phyloP scores from a whole-genome alignment of 2,113 vertebrate genomes.

The Picathartes gymnocephalus region DNA sequence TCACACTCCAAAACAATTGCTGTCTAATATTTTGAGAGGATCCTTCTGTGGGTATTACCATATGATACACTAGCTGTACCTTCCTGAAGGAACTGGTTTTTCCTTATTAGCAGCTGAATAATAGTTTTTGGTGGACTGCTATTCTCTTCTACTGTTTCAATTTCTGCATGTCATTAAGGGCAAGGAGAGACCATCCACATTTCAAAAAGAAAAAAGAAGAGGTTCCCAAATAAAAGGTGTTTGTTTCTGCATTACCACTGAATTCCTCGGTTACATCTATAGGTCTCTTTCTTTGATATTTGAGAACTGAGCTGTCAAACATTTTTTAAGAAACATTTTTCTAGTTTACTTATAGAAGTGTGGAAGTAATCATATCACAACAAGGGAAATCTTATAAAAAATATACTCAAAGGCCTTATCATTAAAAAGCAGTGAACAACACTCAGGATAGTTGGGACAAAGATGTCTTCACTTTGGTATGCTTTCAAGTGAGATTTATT shows the following conservation, averaged over 20 bases:
- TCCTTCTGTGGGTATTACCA: neutral
- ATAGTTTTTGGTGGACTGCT: neutral
- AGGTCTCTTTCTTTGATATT: neutral
- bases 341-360: constrained; percentile 34
- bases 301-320: neutral
- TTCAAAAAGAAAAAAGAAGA: neutral
- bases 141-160: neutral
- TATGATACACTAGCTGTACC: neutral
- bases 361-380: constrained; percentile 61
- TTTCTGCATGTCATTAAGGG: neutral
- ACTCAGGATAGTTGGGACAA: too few species aligned
- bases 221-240: neutral
- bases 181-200: neutral
- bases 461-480: too few species aligned
- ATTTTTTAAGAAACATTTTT: neutral
- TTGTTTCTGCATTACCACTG: neutral
- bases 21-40: neutral
- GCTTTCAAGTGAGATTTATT: too few species aligned
- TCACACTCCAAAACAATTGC: neutral
- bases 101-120: neutral
- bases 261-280: neutral
- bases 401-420: constrained; percentile 51
- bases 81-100: neutral
- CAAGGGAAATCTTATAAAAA: constrained; percentile 49
- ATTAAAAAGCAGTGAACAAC: constrained; percentile 35